Evolutionary conservation across 2,888 invertebrate genomes (phyloP).

Genomic region (Lithophane socia): DNA sequence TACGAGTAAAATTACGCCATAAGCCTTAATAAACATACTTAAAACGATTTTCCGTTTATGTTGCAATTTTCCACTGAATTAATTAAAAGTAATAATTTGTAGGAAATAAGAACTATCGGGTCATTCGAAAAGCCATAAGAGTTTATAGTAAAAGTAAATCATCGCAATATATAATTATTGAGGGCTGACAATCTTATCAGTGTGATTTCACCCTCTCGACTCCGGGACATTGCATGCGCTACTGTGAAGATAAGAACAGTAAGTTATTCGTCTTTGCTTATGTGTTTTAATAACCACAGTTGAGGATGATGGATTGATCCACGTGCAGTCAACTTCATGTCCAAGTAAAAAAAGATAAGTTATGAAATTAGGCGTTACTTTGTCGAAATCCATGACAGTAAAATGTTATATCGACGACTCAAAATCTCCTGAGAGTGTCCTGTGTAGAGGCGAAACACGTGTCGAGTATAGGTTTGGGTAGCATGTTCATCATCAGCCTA

Average conservation of each 20-base stretch:
- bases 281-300: background rate
- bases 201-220: slow-evolving; percentile 64
- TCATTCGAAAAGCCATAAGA: background rate
- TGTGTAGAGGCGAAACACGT: background rate
- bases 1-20: background rate
- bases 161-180: slow-evolving; percentile 51
- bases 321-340: background rate
- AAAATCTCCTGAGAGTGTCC: background rate
- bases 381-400: background rate
- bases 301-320: background rate
- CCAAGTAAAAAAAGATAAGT: background rate
- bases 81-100: background rate
- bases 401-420: background rate
- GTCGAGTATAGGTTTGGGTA: background rate
- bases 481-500: too few relatives aligned
- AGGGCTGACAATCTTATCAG: slow-evolving; percentile 62
- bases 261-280: background rate
- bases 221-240: slow-evolving; percentile 46
- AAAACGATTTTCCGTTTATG: background rate
- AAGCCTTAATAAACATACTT: background rate
- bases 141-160: slow-evolving; percentile 22
- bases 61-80: background rate
- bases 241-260: slow-evolving; percentile 21
- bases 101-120: background rate
- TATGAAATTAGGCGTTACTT: background rate